Conservation (phyloP, 1,140 invertebrate genomes). For the Lycorma delicatula region DNA sequence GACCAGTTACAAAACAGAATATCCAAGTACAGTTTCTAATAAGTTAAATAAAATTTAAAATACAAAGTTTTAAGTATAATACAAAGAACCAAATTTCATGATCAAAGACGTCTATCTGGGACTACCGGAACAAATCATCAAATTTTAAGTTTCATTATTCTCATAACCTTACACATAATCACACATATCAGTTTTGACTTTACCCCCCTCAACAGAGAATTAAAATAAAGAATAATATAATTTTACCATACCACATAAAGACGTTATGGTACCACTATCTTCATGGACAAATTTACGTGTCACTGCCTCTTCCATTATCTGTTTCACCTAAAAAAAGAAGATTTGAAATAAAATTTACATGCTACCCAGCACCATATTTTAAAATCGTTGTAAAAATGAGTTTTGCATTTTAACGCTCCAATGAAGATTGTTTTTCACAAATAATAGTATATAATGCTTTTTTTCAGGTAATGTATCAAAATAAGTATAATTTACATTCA, state of each 20-base stretch:
- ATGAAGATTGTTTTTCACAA: neutral
- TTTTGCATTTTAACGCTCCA: neutral
- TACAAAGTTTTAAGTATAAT: neutral
- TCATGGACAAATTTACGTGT: constrained; percentile 87
- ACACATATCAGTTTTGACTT: neutral
- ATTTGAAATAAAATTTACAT: neutral
- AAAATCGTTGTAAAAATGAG: neutral
- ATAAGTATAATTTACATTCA: no score
- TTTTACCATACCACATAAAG: constrained; percentile 60
- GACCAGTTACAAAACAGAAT: no score
- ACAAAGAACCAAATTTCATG: neutral
- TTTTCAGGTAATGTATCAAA: neutral
- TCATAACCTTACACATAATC: neutral
- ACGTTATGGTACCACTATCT: constrained; percentile 79
- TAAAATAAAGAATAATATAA: constrained; percentile 12
- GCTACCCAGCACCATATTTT: neutral
- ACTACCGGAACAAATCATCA: neutral
- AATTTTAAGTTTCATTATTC: neutral
- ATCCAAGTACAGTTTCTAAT: no score
- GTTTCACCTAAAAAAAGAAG: constrained; percentile 56
- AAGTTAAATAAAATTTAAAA: no score
- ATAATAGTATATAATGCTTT: neutral
- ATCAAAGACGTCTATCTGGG: neutral
- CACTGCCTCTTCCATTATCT: constrained; percentile 91
- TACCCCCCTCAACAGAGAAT: neutral